Conservation (phyloP, 2,888 invertebrate species). For the Synanthedon vespiformis region DNA sequence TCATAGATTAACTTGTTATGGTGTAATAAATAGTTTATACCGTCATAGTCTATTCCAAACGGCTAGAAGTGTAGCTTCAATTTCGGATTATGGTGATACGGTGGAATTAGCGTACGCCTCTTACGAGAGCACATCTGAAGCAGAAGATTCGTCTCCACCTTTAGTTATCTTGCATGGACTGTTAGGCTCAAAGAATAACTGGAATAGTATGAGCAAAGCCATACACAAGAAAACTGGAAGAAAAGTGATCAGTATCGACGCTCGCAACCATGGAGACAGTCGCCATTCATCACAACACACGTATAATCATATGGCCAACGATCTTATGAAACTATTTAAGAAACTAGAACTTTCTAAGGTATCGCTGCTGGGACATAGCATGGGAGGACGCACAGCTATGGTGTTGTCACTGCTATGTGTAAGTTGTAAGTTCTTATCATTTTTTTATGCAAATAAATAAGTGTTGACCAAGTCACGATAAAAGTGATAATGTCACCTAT, state of each 20-base stretch:
- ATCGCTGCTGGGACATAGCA: slow-evolving; percentile 88
- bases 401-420: slow-evolving; percentile 77
- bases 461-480: background rate
- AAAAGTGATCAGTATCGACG: slow-evolving; percentile 87
- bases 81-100: slow-evolving; percentile 50
- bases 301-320: slow-evolving; percentile 80
- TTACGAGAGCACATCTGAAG: slow-evolving; percentile 68
- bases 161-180: slow-evolving; percentile 90
- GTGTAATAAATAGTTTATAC: slow-evolving; percentile 14
- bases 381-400: slow-evolving; percentile 96
- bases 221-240: slow-evolving; percentile 76
- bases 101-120: slow-evolving; percentile 77
- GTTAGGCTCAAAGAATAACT: slow-evolving; percentile 93
- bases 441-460: slow-evolving; percentile 1
- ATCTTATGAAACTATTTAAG: slow-evolving; percentile 71
- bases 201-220: slow-evolving; percentile 87
- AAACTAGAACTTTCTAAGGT: slow-evolving; percentile 74
- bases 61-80: slow-evolving; percentile 21
- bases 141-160: slow-evolving; percentile 60
- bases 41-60: slow-evolving; percentile 17
- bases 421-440: slow-evolving; percentile 39
- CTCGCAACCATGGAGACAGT: slow-evolving; percentile 96
- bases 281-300: slow-evolving; percentile 81
- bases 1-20: slow-evolving; percentile 22
- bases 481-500: too few species aligned